phyloP scores from a whole-genome alignment of 2,113 vertebrate species.

The Poeciliopsis retropinna region DNA sequence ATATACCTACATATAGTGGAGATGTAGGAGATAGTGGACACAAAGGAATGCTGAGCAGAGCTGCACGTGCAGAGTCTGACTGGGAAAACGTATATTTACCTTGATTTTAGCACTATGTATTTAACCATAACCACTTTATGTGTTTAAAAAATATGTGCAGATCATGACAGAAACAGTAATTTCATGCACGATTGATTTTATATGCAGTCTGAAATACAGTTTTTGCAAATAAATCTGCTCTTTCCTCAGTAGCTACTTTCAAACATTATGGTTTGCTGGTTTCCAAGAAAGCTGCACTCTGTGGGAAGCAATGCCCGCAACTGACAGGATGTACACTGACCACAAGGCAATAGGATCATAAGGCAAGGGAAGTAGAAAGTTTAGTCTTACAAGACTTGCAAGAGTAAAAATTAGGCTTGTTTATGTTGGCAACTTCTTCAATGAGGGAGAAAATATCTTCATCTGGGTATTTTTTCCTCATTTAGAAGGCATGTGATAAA shows the following conservation, averaged over 20 bases:
- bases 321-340: slow-evolving; percentile 2
- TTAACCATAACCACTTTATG: background rate
- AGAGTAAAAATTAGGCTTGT: slow-evolving; percentile 1
- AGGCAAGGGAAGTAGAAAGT: background rate
- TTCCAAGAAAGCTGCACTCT: background rate
- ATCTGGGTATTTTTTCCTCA: background rate
- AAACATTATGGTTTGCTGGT: background rate
- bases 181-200: background rate
- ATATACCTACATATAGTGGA: slow-evolving; percentile 29
- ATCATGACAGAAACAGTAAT: background rate
- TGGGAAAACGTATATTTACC: background rate
- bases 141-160: slow-evolving; percentile 1
- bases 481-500: background rate
- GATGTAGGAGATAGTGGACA: slow-evolving; percentile 25
- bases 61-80: background rate
- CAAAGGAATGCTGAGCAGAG: slow-evolving; percentile 18
- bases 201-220: background rate
- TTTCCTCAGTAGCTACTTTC: background rate
- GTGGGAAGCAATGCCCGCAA: slow-evolving; percentile 1
- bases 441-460: background rate
- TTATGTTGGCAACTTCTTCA: background rate
- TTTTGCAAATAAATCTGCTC: slow-evolving; percentile 3
- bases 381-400: background rate
- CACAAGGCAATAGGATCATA: background rate
- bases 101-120: background rate